Evolutionary conservation across 2,797 vertebrate species (phyloP), one percentile per base, ranked within the genome.

Genomic region (Choloepus didactylus): DNA sequence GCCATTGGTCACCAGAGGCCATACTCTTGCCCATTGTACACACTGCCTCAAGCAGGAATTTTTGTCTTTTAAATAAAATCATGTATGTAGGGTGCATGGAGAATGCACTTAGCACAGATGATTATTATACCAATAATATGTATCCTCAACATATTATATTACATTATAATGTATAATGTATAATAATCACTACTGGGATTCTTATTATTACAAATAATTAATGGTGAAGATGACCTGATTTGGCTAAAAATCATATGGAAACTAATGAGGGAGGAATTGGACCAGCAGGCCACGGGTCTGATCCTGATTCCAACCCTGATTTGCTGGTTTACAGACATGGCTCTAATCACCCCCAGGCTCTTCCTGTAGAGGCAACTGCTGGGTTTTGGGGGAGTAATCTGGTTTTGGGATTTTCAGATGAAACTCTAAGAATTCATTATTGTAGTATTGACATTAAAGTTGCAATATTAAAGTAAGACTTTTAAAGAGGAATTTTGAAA

Each of bases 141-240:
- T 49, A 31, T 56, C 19, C 44, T 67, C 41, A 80, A 56, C 7
- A 59, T 16, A 56, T 56, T 56, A 16, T 62, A 3, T 38, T 77
- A 62, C 9, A 44, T 72, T 35, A 35, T 35, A 35, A 35, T 35
- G 35, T 35, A 35, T 35, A 35, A 35, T 35, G 35, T 84, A 49
- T 83, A 38, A 76, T 76, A 44, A 29, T 79, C 38, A 86, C 46
- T 75, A 64, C 9, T 69, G 54, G 9, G 56, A 83, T 89, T 38
- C 38, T 62, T 91, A 35, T 77, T 12, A 66, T 56, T 73, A 94
- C 38, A 94, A 80, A n/a, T 82, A 70, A 76, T n/a, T 41, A 56
- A 6, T 51, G 41, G 10, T 31, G 38, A 93, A 76, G 54, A 5
- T 80, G 56, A 27, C 89, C 35, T 67, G 3, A 66, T 81, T 51